phyloP scores from a whole-genome alignment of 2,113 vertebrate genomes.

The Mustela lutreola region DNA sequence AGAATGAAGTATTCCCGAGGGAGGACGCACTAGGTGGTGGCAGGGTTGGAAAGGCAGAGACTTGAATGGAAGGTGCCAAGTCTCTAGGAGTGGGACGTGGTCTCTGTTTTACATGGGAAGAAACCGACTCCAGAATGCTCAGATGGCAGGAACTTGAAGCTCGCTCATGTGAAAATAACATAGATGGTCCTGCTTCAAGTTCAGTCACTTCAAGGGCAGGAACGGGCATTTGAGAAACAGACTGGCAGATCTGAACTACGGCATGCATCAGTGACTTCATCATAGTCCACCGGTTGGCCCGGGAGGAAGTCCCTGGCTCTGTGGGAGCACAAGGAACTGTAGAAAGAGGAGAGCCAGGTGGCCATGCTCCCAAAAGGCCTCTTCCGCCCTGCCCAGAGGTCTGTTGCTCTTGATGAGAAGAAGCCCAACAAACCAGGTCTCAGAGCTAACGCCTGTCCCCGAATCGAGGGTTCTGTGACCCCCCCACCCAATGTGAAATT shows the following conservation, averaged over 20 bases:
- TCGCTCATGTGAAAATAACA: not conserved
- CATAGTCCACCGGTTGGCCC: not conserved
- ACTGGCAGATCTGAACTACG: not conserved
- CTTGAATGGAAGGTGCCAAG: not conserved
- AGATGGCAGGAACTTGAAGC: not conserved
- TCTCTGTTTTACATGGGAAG: not conserved
- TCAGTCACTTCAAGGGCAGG: not conserved
- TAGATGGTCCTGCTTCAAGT: not conserved
- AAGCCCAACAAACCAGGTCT: not conserved
- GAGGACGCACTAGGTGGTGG: not conserved
- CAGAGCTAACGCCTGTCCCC: not conserved
- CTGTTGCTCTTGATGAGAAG: not conserved
- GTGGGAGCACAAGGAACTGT: fast-evolving
- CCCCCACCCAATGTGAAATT: not conserved
- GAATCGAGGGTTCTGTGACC: not conserved
- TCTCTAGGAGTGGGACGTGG: not conserved
- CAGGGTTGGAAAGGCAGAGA: not conserved
- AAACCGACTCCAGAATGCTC: not conserved
- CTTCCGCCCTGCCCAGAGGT: no score
- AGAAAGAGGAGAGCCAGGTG: not conserved
- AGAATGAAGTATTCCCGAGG: not conserved
- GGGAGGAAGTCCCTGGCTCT: fast-evolving
- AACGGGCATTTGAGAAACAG: not conserved
- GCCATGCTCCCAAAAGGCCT: fast-evolving
- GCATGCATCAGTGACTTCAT: not conserved